A percentile compares a stretch with the other conserved stretches of the same genome.
These are phyloP conservation scores for Lamproptera curius DNA, from an alignment of 2,888 invertebrate species.

Conservation along the genomic window DNA sequence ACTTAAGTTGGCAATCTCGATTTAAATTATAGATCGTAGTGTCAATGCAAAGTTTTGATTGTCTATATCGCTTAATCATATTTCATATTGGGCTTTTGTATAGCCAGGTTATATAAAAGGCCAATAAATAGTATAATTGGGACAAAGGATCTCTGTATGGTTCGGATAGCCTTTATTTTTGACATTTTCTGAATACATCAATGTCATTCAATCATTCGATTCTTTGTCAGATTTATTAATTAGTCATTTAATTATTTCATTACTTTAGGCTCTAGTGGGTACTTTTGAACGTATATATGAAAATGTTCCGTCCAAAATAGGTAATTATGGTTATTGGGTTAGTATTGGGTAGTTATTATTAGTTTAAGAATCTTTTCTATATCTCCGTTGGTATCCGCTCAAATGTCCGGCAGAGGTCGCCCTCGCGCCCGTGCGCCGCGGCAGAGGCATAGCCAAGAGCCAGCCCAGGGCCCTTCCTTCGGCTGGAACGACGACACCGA, in stretches of 20 bases:
- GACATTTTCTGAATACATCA: too few relatives aligned
- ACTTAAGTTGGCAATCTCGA: too few relatives aligned
- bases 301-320: neutral
- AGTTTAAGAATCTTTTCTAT: neutral
- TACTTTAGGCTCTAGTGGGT: neutral
- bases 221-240: too few relatives aligned
- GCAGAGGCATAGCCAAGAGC: constrained; percentile 41
- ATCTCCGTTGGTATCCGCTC: neutral
- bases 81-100: too few relatives aligned
- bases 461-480: constrained; percentile 36
- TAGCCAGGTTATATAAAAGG: too few relatives aligned
- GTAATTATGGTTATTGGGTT: neutral
- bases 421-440: constrained; percentile 32
- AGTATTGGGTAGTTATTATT: neutral
- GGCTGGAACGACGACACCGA: constrained; percentile 1
- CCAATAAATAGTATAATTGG: too few relatives aligned
- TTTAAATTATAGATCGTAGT: too few relatives aligned
- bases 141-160: too few relatives aligned
- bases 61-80: too few relatives aligned
- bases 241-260: neutral
- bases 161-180: too few relatives aligned
- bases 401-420: constrained; percentile 12
- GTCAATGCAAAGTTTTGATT: too few relatives aligned
- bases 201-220: too few relatives aligned
- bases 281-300: neutral